Conservation (phyloP, 1,140 invertebrate species). For the Camponotus pennsylvanicus region DNA sequence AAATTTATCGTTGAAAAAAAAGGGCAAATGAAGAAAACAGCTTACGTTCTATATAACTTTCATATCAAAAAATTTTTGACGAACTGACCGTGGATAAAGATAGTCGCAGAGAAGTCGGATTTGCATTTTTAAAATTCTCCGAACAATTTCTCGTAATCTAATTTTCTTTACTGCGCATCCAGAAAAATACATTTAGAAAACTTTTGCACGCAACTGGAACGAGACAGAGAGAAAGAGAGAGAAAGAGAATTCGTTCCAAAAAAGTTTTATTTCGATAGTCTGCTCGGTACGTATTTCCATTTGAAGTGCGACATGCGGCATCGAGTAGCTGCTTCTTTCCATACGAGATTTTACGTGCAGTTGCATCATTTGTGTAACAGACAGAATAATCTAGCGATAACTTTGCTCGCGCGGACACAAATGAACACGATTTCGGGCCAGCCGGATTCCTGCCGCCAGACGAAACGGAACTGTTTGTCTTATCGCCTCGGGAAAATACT, state of each 20-base stretch:
- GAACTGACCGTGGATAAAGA: not conserved
- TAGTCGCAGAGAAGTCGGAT: not conserved
- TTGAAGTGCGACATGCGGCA: not conserved
- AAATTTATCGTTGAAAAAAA: not conserved
- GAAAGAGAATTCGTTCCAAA: not conserved
- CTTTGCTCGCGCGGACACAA: not conserved
- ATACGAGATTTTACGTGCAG: not conserved
- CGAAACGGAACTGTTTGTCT: slow-evolving; percentile 10
- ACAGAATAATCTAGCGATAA: not conserved
- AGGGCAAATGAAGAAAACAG: not conserved
- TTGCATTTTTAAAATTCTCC: not conserved
- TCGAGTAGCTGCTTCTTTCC: not conserved
- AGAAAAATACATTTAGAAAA: not conserved
- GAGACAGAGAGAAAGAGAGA: too few relatives aligned
- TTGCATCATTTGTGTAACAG: not conserved
- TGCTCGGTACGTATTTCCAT: not conserved
- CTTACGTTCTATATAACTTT: not conserved
- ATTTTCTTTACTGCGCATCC: not conserved
- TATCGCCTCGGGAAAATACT: slow-evolving; percentile 17
- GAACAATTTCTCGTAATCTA: slow-evolving; percentile 19
- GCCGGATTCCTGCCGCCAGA: not conserved
- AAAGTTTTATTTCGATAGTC: slow-evolving; percentile 39
- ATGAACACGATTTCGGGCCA: slow-evolving; percentile 15
- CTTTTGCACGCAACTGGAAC: slow-evolving; percentile 7
- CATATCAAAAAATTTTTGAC: not conserved